A percentile compares a stretch with the other conserved stretches of the same genome.
Evolutionary conservation across 2,797 vertebrate genomes (phyloP).

Genomic region (Mormyrops attenuatus): DNA sequence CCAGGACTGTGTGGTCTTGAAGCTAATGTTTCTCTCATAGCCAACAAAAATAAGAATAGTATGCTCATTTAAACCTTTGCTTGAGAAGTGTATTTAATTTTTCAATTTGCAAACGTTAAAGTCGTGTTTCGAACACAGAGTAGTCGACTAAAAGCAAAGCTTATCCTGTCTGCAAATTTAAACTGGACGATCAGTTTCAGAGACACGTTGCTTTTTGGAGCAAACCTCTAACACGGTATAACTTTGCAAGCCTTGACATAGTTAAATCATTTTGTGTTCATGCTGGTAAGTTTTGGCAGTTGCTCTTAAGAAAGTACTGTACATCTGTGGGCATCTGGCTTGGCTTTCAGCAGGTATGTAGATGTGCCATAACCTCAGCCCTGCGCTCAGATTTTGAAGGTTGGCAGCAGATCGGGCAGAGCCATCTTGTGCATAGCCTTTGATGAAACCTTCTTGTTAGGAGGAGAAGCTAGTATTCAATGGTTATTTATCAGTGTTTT

Average conservation of each 20-base stretch:
- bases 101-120: neutral
- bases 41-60: constrained; percentile 16
- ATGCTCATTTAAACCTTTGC: neutral
- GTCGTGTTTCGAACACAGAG: neutral
- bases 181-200: neutral
- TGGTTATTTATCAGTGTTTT: neutral
- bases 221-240: constrained; percentile 13
- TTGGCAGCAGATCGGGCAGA: constrained; percentile 7
- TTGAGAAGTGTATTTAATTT: neutral
- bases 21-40: neutral
- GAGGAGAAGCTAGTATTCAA: neutral
- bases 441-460: neutral
- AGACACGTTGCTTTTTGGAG: neutral
- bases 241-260: constrained; percentile 22
- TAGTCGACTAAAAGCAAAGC: neutral
- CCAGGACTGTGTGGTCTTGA: neutral
- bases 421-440: constrained; percentile 11
- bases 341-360: constrained; percentile 28
- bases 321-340: constrained; percentile 29
- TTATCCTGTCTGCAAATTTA: neutral
- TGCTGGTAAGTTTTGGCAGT: constrained; percentile 16
- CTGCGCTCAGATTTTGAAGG: constrained; percentile 31
- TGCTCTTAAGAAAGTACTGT: constrained; percentile 29
- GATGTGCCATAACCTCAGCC: constrained; percentile 14
- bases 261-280: constrained; percentile 25